phyloP scores from a whole-genome alignment of 2,113 vertebrate species.

The Siphamia tubifer region DNA sequence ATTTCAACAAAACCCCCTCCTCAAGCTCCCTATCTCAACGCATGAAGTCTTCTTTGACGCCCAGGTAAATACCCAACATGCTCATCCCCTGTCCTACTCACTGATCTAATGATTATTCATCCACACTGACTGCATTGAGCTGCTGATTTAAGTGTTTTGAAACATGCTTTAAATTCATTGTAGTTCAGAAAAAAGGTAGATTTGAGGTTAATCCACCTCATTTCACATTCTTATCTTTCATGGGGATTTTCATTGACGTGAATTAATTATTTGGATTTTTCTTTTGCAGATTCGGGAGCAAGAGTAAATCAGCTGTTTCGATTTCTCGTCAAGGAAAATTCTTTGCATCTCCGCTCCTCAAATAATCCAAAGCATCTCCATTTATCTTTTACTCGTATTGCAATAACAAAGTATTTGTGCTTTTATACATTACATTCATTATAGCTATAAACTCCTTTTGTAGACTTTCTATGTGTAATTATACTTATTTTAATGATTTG shows the following conservation, averaged over 20 bases:
- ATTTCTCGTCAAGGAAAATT: slow-evolving; percentile 87
- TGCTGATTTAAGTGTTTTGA: background rate
- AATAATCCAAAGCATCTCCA: slow-evolving; percentile 69
- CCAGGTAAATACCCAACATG: slow-evolving; percentile 81
- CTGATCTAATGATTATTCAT: background rate
- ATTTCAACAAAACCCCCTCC: slow-evolving; percentile 90
- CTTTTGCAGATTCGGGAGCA: slow-evolving; percentile 88
- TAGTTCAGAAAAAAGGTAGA: background rate
- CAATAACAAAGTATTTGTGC: background rate
- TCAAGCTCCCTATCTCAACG: slow-evolving; percentile 93
- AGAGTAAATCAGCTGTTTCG: slow-evolving; percentile 85
- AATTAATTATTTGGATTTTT: background rate
- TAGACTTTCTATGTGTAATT: background rate
- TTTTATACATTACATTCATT: slow-evolving; percentile 6
- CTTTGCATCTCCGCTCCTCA: slow-evolving; percentile 92
- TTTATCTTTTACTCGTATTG: background rate
- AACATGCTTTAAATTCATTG: background rate
- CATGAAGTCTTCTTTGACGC: slow-evolving; percentile 88
- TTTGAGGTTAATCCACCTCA: background rate
- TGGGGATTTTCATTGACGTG: background rate
- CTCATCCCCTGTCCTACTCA: background rate
- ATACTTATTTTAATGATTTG: slow-evolving; percentile 27
- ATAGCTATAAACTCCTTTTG: background rate
- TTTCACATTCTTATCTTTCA: slow-evolving; percentile 21
- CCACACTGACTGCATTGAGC: background rate